Evolutionary conservation across 1,140 invertebrate genomes (phyloP), one percentile per base, ranked within the genome.

Genomic region (Anagrus nilaparvatae): DNA sequence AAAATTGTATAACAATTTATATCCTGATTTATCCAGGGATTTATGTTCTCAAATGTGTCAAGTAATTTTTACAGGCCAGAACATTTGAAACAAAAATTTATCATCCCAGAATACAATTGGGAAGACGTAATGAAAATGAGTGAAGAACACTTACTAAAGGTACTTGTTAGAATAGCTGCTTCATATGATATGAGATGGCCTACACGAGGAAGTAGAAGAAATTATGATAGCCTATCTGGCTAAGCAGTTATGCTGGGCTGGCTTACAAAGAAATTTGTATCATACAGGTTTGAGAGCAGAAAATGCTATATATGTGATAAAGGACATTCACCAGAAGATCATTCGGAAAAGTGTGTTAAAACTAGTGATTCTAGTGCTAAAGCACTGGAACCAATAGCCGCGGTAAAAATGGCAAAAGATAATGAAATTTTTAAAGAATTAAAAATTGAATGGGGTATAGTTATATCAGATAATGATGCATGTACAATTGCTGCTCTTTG

Each of bases 141-240:
- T 14, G 10, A 17, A 10, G 19, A 24, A 31, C 24, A 37, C 6
- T 13, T 20, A 18, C 24, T 25, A 18, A 20, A 43, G 20, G 28
- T 14, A 4, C 30, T 10, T 16, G 39, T 41, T 35, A 18, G 42
- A 13, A 41, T 41, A 16, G 46, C 46, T 32, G 28, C 23, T 5
- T 43, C 40, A 13, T 43, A 38, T 14, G 41, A 47, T 13, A 47
- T 43, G 31, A 41, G 25, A 4, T 47, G 40, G 34, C 14, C 30
- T 17, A 43, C 40, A 8, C 35, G 28, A 38, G 40, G 45, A 12
- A 40, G 33, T 17, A 35, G 36, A 20, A 36, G 36, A 35, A 43
- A 10, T 10, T 47, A 43, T 14, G 46, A 40, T 21, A 43, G 37
- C 19, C 21, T 39, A 10, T 39, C 36, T 24, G 45, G 40, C 14